phyloP scores from a whole-genome alignment of 1,140 invertebrate genomes.

The Lysiphlebus fabarum region DNA sequence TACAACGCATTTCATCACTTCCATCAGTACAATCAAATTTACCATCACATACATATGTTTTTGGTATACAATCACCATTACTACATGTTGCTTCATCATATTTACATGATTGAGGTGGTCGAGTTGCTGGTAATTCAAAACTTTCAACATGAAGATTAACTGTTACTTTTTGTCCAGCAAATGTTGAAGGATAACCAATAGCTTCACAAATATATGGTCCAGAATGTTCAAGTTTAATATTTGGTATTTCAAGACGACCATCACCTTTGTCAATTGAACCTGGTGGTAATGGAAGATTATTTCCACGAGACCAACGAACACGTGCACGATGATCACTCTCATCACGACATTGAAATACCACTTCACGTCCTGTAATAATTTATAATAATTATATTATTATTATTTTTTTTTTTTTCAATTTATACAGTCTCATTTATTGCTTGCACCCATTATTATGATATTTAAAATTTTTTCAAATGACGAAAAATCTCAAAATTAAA shows the following conservation, averaged over 20 bases:
- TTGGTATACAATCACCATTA: constrained; percentile 87
- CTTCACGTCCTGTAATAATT: constrained; percentile 71
- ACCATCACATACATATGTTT: constrained; percentile 77
- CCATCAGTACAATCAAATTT: constrained; percentile 78
- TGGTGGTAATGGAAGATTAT: constrained; percentile 67
- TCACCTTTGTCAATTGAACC: constrained; percentile 64
- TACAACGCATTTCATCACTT: constrained; percentile 86
- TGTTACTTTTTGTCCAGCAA: constrained; percentile 58
- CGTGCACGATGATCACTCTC: constrained; percentile 72
- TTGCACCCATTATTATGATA: too few relatives aligned
- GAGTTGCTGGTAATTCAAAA: constrained; percentile 50
- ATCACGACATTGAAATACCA: constrained; percentile 88
- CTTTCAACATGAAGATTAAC: constrained; percentile 70
- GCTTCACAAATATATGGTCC: constrained; percentile 84
- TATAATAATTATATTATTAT: not conserved
- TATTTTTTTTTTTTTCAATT: not conserved
- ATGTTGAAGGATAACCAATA: constrained; percentile 60
- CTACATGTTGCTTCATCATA: constrained; percentile 83
- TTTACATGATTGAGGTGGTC: constrained; percentile 62
- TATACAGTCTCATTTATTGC: not conserved
- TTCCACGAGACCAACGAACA: constrained; percentile 73
- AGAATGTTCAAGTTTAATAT: constrained; percentile 71
- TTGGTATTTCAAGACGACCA: constrained; percentile 81
- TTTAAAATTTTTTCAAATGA: too few relatives aligned
- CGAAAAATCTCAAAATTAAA: too few relatives aligned